Conservation (phyloP, 2,113 vertebrate species). For the Brachyistius frenatus region DNA sequence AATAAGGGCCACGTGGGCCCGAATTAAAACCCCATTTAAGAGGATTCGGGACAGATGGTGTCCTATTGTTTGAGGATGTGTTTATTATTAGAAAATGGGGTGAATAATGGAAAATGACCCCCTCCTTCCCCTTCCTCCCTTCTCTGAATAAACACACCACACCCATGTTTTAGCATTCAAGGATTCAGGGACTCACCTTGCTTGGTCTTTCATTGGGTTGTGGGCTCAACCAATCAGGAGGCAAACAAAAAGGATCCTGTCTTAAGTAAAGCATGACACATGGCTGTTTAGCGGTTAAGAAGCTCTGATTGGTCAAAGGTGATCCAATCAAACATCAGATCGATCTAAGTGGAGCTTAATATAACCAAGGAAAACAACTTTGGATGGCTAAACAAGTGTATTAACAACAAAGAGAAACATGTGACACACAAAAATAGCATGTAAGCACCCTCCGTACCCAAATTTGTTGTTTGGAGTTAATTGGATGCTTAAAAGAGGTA, state of each 20-base stretch:
- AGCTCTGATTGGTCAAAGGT: constrained; percentile 44
- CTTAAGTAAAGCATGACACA: constrained; percentile 5
- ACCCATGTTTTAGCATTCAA: not conserved
- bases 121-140: not conserved
- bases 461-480: no score
- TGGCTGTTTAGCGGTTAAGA: not conserved
- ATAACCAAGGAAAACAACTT: not conserved
- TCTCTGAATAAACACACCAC: constrained; percentile 34
- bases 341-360: constrained; percentile 23
- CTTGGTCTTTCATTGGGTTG: constrained; percentile 22
- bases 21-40: constrained; percentile 79
- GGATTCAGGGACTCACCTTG: constrained; percentile 11
- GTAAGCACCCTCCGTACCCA: no score
- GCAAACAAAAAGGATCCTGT: constrained; percentile 42
- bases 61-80: constrained; percentile 77
- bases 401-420: not conserved
- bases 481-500: no score
- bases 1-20: constrained; percentile 67
- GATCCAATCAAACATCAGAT: constrained; percentile 31
- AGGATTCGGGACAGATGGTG: constrained; percentile 81
- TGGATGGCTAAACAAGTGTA: not conserved
- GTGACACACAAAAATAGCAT: no score
- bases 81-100: constrained; percentile 72
- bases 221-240: constrained; percentile 41
- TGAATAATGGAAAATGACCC: constrained; percentile 32